phyloP scores from a whole-genome alignment of 2,888 invertebrate species.

The Eupithecia pulchellata region DNA sequence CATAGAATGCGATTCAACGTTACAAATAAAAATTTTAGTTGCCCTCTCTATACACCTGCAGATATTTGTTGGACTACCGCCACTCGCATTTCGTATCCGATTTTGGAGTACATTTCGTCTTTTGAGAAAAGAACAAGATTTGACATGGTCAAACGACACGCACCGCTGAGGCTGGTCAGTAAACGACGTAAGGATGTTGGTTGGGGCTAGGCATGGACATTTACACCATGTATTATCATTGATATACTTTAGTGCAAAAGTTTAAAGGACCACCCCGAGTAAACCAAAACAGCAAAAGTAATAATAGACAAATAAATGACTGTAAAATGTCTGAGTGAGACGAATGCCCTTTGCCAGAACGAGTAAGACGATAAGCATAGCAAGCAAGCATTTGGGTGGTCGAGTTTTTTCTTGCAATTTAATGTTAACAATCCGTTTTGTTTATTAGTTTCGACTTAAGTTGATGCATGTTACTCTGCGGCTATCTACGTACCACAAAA shows the following conservation, averaged over 20 bases:
- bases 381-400: conserved; percentile 76
- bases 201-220: background rate
- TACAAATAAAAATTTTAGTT: background rate
- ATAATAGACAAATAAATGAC: conserved; percentile 72
- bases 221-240: background rate
- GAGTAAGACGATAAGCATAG: conserved; percentile 55
- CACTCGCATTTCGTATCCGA: background rate
- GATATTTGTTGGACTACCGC: background rate
- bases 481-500: background rate
- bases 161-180: background rate
- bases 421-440: conserved; percentile 59
- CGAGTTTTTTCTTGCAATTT: conserved; percentile 74
- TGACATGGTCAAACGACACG: background rate
- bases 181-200: background rate
- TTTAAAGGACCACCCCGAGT: conserved; percentile 76
- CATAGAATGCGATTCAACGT: too few relatives aligned
- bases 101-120: background rate
- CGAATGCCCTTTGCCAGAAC: conserved; percentile 33
- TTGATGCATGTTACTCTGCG: background rate
- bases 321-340: conserved; percentile 58
- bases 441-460: conserved; percentile 5
- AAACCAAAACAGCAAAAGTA: conserved; percentile 68
- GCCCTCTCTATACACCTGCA: background rate
- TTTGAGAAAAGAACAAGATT: background rate
- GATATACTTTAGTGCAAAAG: conserved; percentile 11